Evolutionary conservation across 2,888 invertebrate species (phyloP).

Genomic region (Polydrusus pterygomalis): DNA sequence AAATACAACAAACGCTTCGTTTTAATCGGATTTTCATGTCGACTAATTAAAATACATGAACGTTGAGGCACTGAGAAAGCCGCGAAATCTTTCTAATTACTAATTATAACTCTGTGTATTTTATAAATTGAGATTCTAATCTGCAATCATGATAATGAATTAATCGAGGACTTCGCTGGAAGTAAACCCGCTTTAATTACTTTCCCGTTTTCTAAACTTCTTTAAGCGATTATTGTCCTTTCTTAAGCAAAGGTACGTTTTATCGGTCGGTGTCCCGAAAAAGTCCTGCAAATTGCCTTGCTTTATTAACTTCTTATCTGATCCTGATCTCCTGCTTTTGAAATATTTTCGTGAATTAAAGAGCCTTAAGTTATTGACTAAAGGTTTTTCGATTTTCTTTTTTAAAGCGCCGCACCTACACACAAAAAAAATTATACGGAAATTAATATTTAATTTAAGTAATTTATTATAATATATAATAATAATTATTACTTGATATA

Average conservation of each 20-base stretch:
- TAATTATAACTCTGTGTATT: constrained; percentile 73
- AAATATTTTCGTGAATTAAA: background rate
- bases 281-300: constrained; percentile 51
- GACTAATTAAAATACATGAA: constrained; percentile 72
- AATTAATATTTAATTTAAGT: no score
- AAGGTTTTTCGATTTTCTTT: no score
- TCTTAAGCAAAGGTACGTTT: constrained; percentile 55
- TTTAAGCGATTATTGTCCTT: constrained; percentile 60
- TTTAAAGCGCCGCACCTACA: no score
- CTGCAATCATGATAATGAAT: constrained; percentile 73
- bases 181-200: constrained; percentile 70
- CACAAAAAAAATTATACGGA: no score
- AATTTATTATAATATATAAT: no score
- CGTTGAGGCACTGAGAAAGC: constrained; percentile 68
- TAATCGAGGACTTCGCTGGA: constrained; percentile 70
- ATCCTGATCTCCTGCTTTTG: constrained; percentile 22
- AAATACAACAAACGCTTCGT: constrained; percentile 69
- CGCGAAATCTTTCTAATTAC: constrained; percentile 71
- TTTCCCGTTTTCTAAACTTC: constrained; percentile 64
- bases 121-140: constrained; percentile 73
- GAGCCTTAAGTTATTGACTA: background rate
- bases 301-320: constrained; percentile 53
- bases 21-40: constrained; percentile 69
- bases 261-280: constrained; percentile 43
- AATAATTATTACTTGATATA: no score